These are phyloP conservation scores for Tipula helvola DNA, from an alignment of 2,888 invertebrate species.

Conservation along the genomic window DNA sequence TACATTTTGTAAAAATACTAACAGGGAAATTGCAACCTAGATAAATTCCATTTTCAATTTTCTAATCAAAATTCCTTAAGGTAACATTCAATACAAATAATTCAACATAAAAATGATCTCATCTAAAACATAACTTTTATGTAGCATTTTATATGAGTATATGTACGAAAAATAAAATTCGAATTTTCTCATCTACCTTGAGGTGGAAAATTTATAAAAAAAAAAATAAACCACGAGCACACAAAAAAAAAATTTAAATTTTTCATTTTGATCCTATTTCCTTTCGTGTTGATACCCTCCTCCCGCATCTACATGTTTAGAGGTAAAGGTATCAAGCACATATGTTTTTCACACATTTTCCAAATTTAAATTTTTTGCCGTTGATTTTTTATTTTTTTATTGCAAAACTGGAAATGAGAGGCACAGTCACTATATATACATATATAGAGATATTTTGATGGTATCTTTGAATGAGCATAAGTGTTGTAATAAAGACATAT, in stretches of 20 bases:
- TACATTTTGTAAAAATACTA: not conserved
- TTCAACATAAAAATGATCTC: conserved; percentile 4
- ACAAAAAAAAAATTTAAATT: not conserved
- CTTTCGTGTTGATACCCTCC: not conserved
- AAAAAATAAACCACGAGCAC: not conserved
- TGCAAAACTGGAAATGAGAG: not conserved
- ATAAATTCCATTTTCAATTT: conserved; percentile 4
- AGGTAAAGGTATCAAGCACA: not conserved
- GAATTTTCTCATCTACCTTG: not conserved
- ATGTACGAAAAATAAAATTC: not conserved
- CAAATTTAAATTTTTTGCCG: not conserved
- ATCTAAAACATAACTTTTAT: conserved; percentile 4
- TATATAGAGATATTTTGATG: not conserved
- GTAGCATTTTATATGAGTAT: not conserved
- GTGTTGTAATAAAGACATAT: not conserved
- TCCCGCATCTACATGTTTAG: not conserved
- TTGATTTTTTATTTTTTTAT: not conserved
- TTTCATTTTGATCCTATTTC: not conserved
- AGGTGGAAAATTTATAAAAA: not conserved
- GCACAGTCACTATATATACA: not conserved
- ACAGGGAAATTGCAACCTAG: conserved; percentile 4
- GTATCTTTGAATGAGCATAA: not conserved
- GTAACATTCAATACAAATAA: conserved; percentile 4
- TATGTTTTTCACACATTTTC: conserved; percentile 4
- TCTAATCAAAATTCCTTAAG: conserved; percentile 4